Conservation (phyloP, 2,888 invertebrate genomes). For the Dexiosoma caninum region DNA sequence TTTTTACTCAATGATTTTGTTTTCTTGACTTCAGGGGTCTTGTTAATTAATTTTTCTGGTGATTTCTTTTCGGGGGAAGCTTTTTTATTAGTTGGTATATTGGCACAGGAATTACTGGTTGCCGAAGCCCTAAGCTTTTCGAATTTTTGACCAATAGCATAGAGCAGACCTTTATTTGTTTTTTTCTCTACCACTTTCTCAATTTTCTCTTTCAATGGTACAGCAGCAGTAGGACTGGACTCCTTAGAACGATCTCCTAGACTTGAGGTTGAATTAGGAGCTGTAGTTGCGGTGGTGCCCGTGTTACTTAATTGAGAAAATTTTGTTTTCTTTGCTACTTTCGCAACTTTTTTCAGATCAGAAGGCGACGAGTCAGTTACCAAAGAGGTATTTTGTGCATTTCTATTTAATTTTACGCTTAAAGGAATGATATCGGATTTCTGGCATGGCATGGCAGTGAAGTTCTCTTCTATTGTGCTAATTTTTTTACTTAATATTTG, state of each 20-base stretch:
- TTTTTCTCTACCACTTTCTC: conserved; percentile 81
- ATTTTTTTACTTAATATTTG: conserved; percentile 70
- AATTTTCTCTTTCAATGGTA: conserved; percentile 74
- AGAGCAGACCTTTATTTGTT: conserved; percentile 81
- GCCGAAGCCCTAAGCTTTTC: conserved; percentile 82
- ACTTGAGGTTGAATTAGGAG: conserved; percentile 64
- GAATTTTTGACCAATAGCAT: conserved; percentile 87
- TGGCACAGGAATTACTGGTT: conserved; percentile 74
- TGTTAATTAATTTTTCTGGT: conserved; percentile 67
- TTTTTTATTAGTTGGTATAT: conserved; percentile 71
- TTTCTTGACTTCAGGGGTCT: conserved; percentile 79
- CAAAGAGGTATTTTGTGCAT: conserved; percentile 63
- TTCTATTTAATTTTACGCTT: conserved; percentile 53
- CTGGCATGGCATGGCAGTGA: conserved; percentile 55
- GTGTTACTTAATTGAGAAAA: conserved; percentile 71
- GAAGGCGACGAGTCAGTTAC: conserved; percentile 65
- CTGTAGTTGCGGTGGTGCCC: conserved; percentile 63
- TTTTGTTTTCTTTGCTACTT: conserved; percentile 73
- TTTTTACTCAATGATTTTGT: conserved; percentile 69
- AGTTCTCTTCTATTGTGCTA: conserved; percentile 63
- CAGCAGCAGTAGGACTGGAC: conserved; percentile 67
- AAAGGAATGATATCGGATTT: conserved; percentile 72
- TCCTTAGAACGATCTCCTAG: conserved; percentile 73
- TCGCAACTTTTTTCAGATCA: conserved; percentile 68
- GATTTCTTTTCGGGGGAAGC: conserved; percentile 65